Base-by-base conservation (phyloP, 2,888 invertebrate genomes). In the Netelia fuscicornis region DNA sequence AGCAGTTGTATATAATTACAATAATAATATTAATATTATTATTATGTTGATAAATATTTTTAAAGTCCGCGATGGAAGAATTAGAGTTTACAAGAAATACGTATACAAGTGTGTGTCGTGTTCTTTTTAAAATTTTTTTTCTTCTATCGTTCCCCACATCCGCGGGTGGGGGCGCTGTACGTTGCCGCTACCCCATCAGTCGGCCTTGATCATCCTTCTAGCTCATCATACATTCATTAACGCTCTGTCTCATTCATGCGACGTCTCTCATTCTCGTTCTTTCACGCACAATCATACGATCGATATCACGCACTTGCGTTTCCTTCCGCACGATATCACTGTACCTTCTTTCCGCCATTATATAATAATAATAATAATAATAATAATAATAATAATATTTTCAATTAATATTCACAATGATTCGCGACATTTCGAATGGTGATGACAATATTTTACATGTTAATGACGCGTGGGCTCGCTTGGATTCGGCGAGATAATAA, bases 31-130 rank as follows among this genome's bases (percentile, higher is more conserved):
- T 93, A 88, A 89, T 90, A 92, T 92, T 91, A 93, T 91, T 92
- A 90, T 93, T 93, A 93, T 92, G 90, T 92, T 92, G 93, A 93
- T 93, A 93, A 93, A 93, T 93, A 93, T 92, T 93, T 93, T 89
- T 92, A 91, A 93, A 93, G 92, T 93, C 92, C 93, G 93, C 93
- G 93, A 92, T 93, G 95, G 95, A 95, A 95, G 95, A 94, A 95
- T 95, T 95, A 95, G 95, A 95, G 95, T 95, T 95, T 95, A 95
- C 94, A 95, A 94, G 94, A 95, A 94, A 96, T 96, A 96, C 96
- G 96, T 96, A 96, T 96, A 96, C 96, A 96, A 96, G 95, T 96
- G 96, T 96, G 90, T 92, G 89, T 89, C 89, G 88, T 89, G 89
- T 89, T 86, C 85, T 80, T 76, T 83, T 77, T 44, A 81, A 62